Base-by-base conservation (phyloP, 2,888 invertebrate genomes). In the Chironomus tentans region DNA sequence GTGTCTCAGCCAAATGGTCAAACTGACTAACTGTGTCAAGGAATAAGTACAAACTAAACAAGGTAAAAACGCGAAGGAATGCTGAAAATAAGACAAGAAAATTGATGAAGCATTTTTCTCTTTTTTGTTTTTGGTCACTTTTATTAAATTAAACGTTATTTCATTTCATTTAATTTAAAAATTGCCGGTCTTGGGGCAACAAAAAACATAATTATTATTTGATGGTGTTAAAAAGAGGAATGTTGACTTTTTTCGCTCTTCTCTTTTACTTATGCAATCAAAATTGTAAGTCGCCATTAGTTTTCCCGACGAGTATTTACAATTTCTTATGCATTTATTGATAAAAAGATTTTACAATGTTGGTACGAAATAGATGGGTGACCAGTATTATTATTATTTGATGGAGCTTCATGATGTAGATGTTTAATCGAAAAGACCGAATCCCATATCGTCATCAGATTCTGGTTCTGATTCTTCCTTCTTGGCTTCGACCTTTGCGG, bases 401-500 rank as follows among this genome's bases (percentile, higher is more conserved):
- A 28, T 74, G 18, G 38, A 10, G 10, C 10, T 38, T 38, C 2
- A 6, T 65, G 47, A 22, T 65, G 2, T 13, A 77, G 46, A 65
- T 71, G 76, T 79, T 88, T 93, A 94, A 85, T 94, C 94, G 82
- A 94, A 95, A 24, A 95, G 91, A 85, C 97, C 97, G 85, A 98
- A 96, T 85, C 98, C 98, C 97, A 98, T 97, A 85, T 97, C 98
- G 80, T 97, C 97, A 81, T 92, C 92, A 79, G 95, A 95, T 5
- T 90, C 88, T 77, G 92, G 93, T 81, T 93, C 93, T 81, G 92
- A 91, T 82, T 92, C 92, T 82, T 92, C 91, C 80, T 90, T 90
- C 78, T 89, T 87, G 74, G 88, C 88, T 78, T 89, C 88, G 79
- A 87, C 87, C 68, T 86, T 88, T 38, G 87, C 87, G 62, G 88